These are phyloP conservation scores for Drosophila tani DNA, from an alignment of 1,140 invertebrate genomes.

Conservation along the genomic window DNA sequence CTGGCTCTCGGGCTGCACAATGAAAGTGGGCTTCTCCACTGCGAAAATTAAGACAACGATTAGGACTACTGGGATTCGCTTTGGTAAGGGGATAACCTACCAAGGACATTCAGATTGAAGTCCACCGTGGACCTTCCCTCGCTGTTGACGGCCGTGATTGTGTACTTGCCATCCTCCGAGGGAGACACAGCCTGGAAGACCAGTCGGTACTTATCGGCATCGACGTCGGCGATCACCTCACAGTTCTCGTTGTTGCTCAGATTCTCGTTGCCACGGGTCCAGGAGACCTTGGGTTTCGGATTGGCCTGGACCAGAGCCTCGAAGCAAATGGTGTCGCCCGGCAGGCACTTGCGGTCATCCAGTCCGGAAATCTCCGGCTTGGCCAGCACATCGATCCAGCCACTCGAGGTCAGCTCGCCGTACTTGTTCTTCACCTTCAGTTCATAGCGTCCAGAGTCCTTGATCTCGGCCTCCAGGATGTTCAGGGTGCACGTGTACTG, in stretches of 20 bases:
- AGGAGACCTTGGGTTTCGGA: conserved; percentile 91
- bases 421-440: conserved; percentile 92
- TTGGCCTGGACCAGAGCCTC: conserved; percentile 90
- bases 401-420: conserved; percentile 89
- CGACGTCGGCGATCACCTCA: conserved; percentile 84
- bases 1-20: conserved; percentile 89
- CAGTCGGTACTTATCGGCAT: conserved; percentile 86
- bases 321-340: conserved; percentile 90
- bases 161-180: conserved; percentile 93
- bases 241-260: conserved; percentile 83
- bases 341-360: conserved; percentile 89
- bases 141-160: conserved; percentile 90
- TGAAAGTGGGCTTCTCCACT: conserved; percentile 92
- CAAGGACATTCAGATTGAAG: conserved; percentile 91
- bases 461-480: conserved; percentile 88
- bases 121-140: conserved; percentile 90
- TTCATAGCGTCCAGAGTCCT: conserved; percentile 93
- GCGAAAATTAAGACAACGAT: conserved; percentile 17
- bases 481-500: conserved; percentile 90
- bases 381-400: conserved; percentile 90
- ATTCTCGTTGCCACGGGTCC: conserved; percentile 86
- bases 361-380: conserved; percentile 91
- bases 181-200: conserved; percentile 89
- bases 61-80: neutral
- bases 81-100: conserved; percentile 86